Evolutionary conservation across 2,888 invertebrate species (phyloP).

Genomic region (Alcis repandata): DNA sequence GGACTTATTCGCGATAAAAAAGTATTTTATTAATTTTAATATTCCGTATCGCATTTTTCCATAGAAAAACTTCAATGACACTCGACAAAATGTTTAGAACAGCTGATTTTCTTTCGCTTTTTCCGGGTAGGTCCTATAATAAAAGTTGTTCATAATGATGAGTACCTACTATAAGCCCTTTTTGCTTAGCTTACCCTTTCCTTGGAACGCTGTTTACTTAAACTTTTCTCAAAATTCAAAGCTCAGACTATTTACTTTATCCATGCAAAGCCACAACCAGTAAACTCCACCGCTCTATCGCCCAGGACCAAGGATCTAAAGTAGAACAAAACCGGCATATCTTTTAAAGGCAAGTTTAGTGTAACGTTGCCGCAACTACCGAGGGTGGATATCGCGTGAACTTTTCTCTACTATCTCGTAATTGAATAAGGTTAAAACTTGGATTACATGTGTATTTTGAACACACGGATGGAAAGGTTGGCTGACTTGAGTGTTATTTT

Average conservation of each 20-base stretch:
- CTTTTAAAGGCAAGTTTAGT: conserved; percentile 33
- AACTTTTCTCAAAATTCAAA: background rate
- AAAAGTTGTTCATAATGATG: too few relatives aligned
- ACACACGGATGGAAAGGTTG: conserved; percentile 26
- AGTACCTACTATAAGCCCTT: too few relatives aligned
- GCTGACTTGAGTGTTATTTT: background rate
- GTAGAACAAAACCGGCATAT: conserved; percentile 22
- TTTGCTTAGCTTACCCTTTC: too few relatives aligned
- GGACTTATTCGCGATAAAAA: too few relatives aligned
- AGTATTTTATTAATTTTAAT: too few relatives aligned
- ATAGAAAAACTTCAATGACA: too few relatives aligned
- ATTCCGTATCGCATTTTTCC: too few relatives aligned
- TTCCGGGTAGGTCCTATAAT: too few relatives aligned
- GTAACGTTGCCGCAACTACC: conserved; percentile 35
- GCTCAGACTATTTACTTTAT: background rate
- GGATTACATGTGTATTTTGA: conserved; percentile 48
- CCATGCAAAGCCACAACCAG: background rate
- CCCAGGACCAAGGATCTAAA: conserved; percentile 4
- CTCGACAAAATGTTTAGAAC: too few relatives aligned
- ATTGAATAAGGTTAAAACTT: conserved; percentile 51
- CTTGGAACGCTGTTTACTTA: too few relatives aligned
- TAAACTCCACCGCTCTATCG: background rate
- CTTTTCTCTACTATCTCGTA: conserved; percentile 47
- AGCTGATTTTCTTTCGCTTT: too few relatives aligned
- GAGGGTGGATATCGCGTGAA: conserved; percentile 38